Percentiles rank a stretch among this genome's conserved stretches.
Conservation (phyloP, 2,888 invertebrate genomes). For the Stenurella melanura region DNA sequence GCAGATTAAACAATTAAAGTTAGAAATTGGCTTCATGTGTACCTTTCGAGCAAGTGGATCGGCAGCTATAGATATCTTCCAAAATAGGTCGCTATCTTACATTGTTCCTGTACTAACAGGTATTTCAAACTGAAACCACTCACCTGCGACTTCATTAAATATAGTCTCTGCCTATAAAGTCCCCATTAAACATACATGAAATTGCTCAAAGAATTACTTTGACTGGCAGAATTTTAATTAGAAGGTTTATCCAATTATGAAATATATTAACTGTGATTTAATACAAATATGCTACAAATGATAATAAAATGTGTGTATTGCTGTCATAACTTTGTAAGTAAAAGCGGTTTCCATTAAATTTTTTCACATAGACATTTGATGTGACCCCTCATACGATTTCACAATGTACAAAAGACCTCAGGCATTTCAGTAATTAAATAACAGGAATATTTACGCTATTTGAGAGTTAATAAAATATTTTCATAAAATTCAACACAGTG, state of each 20-base stretch:
- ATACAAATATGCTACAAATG: neutral
- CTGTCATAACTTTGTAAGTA: neutral
- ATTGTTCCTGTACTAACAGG: neutral
- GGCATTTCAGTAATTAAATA: constrained; percentile 34
- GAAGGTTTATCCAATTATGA: neutral
- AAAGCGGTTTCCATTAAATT: constrained; percentile 16
- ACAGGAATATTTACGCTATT: constrained; percentile 1
- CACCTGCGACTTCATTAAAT: neutral
- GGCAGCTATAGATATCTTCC: too few relatives aligned
- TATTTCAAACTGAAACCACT: neutral
- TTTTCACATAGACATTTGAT: constrained; percentile 23
- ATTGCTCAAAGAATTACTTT: neutral
- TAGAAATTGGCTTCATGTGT: too few relatives aligned
- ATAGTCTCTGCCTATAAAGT: neutral
- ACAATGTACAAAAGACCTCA: constrained; percentile 19
- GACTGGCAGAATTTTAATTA: neutral
- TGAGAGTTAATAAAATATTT: constrained; percentile 32
- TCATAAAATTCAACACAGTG: constrained; percentile 8
- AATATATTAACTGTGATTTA: neutral
- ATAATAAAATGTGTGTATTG: neutral
- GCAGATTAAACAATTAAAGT: too few relatives aligned
- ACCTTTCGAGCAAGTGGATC: too few relatives aligned
- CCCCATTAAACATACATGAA: neutral
- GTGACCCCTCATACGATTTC: constrained; percentile 5
- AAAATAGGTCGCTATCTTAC: too few relatives aligned